Percentiles rank a stretch among this genome's conserved stretches.
phyloP scores from a whole-genome alignment of 1,140 invertebrate genomes.

The Drosophila aff. region DNA sequence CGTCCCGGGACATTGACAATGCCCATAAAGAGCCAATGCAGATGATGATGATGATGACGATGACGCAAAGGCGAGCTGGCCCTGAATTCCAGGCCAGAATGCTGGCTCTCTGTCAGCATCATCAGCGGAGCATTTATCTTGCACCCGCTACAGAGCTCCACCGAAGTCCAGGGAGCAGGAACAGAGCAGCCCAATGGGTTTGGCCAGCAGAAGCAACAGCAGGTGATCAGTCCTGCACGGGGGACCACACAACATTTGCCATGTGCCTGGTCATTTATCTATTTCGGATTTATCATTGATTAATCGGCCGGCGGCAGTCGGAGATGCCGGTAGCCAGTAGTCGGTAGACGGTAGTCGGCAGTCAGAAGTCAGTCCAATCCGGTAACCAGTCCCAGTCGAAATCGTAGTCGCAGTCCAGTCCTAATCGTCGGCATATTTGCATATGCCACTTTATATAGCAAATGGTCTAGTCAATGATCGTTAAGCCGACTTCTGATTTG shows the following conservation, averaged over 20 bases:
- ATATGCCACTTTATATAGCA: conserved; percentile 76
- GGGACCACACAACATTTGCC: conserved; percentile 75
- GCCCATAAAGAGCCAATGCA: conserved; percentile 66
- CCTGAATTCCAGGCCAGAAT: conserved; percentile 40
- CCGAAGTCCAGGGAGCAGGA: conserved; percentile 2
- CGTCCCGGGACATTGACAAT: conserved; percentile 61
- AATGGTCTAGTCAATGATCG: conserved; percentile 78
- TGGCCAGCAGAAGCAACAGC: conserved; percentile 47
- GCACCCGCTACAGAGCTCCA: conserved; percentile 61
- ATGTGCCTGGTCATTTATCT: conserved; percentile 79
- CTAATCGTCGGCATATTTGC: conserved; percentile 81
- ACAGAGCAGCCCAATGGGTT: conserved; percentile 25
- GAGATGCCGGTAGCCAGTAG: conserved; percentile 38
- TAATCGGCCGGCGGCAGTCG: conserved; percentile 71
- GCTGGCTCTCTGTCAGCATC: conserved; percentile 73
- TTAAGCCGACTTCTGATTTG: conserved; percentile 71
- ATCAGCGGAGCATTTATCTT: conserved; percentile 81
- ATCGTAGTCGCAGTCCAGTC: conserved; percentile 12
- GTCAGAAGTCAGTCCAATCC: conserved; percentile 35
- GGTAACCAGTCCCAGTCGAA: conserved; percentile 31
- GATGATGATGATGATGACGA: conserved; percentile 18
- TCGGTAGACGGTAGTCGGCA: conserved; percentile 22
- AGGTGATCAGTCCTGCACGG: conserved; percentile 66
- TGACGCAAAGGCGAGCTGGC: conserved; percentile 21
- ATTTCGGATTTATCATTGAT: conserved; percentile 84